Evolutionary conservation across 2,888 invertebrate genomes (phyloP), one percentile per base, ranked within the genome.

Genomic region (Sabatieria punctata): DNA sequence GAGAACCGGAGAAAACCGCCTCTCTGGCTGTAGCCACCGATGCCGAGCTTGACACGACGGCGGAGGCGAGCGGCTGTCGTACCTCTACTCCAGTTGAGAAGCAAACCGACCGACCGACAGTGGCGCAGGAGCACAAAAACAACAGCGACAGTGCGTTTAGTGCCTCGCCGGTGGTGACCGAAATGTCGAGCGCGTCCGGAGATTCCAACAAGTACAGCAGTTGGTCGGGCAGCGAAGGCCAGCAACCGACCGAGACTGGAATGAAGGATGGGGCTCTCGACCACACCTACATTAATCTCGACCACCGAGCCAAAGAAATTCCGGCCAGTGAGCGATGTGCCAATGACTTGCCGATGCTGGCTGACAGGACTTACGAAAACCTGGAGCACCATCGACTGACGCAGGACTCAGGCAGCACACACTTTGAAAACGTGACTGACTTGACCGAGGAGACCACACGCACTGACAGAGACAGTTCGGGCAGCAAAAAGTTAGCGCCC

Each of bases 141-240:
- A 8, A 21, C 36, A 26, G 38, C 13, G 41, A 46, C 39, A 27
- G 41, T 26, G 57, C 58, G 6, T 55, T 55, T 43, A 53, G 53
- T 1, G 51, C 51, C 8, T 54, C 54, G 3, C 57, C 57, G 2
- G 54, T 54, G 19, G 46, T 49, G 39, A 46, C 49, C 21, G 49
- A 49, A 24, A 38, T 26, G 18, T 33, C 38, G 4, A 2, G 30
- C 22, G 15, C 13, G 15, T 19, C 36, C 22, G 27, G 22, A 23
- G 37, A 22, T 19, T 33, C 41, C 23, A 27, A 36, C 41, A 44
- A 40, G 25, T 48, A 35, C 30, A 36, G 41, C 40, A 44, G 41
- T 30, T 48, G 48, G 45, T 51, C 48, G 30, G 48, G 46, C 38
- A 41, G 46, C 46, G 48, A 49, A 21, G 44, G 37, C 24, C 11